Conservation (phyloP, 2,113 vertebrate species). For the Gallinago media region DNA sequence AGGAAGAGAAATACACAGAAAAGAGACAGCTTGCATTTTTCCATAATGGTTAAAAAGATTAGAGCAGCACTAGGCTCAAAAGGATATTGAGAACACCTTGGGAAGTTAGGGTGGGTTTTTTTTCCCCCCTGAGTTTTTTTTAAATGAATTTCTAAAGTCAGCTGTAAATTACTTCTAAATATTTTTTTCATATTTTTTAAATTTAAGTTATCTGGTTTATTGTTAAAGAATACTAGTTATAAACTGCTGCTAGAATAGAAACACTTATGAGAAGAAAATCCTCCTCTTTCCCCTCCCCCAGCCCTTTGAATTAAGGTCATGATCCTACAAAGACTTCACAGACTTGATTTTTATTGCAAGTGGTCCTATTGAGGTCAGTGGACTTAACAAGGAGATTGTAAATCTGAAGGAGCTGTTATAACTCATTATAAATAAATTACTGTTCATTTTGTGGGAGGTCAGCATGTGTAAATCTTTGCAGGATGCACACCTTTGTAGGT, state of each 20-base stretch:
- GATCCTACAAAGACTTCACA: background rate
- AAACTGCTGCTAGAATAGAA: background rate
- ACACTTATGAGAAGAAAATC: background rate
- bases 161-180: background rate
- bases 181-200: background rate
- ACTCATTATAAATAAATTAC: background rate
- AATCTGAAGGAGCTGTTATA: background rate
- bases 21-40: background rate
- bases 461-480: background rate
- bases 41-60: background rate
- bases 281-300: background rate
- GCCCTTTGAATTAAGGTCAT: background rate
- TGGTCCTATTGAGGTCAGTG: background rate
- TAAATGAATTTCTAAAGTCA: background rate
- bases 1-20: background rate
- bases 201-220: background rate
- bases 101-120: background rate
- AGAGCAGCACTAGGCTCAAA: background rate
- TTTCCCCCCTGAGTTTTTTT: fast-evolving
- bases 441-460: background rate
- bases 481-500: background rate
- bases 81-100: background rate
- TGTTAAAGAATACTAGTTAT: background rate
- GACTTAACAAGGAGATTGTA: background rate
- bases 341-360: background rate